These are phyloP conservation scores for Parazoanthus darwini DNA, from an alignment of 92 coral and sea anemone species.

Conservation along the genomic window DNA sequence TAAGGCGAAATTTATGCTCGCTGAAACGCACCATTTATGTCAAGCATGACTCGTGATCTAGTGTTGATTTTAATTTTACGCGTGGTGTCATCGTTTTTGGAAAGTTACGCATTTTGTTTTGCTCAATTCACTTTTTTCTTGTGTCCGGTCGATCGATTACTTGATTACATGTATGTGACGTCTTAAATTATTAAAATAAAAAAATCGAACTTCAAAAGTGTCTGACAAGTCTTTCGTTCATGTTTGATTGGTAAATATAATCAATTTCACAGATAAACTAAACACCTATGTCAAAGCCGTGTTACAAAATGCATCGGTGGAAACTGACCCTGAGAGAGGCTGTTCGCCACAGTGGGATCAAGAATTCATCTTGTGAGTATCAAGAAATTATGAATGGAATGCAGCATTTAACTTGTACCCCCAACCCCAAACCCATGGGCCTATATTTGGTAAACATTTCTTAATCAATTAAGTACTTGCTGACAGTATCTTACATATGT, in stretches of 20 bases:
- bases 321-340: slow-evolving; percentile 83
- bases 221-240: neutral
- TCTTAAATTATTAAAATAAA: too few relatives aligned
- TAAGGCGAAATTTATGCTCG: neutral
- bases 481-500: too few relatives aligned
- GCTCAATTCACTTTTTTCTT: neutral
- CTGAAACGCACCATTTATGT: slow-evolving; percentile 19
- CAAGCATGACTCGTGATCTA: neutral
- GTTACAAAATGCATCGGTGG: slow-evolving; percentile 87
- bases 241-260: neutral
- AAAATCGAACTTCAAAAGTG: neutral
- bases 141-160: neutral
- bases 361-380: slow-evolving; percentile 93
- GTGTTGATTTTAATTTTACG: neutral
- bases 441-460: too few relatives aligned
- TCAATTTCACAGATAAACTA: slow-evolving; percentile 60
- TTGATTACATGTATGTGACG: neutral
- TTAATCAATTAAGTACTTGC: too few relatives aligned
- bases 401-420: too few relatives aligned
- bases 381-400: neutral
- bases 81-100: neutral
- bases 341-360: slow-evolving; percentile 83
- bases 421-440: too few relatives aligned
- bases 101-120: neutral
- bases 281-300: slow-evolving; percentile 79